A percentile compares a stretch with the other conserved stretches of the same genome.
Conservation (phyloP, 1,140 invertebrate species). For the Diprion similis region DNA sequence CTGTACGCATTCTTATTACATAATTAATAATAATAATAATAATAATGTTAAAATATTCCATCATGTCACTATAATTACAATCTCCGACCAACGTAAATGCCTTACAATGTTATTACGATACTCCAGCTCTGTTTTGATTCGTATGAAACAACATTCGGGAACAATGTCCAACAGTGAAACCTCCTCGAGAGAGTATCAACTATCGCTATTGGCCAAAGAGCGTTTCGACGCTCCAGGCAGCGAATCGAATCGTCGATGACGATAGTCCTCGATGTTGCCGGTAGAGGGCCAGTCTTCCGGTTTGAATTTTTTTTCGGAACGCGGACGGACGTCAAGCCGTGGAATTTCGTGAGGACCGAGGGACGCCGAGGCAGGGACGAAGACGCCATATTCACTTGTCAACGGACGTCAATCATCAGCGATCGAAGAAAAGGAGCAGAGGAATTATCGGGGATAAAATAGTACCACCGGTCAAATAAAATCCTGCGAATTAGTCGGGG, state of each 20-base stretch:
- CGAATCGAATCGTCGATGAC: neutral
- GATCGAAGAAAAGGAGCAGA: slow-evolving; percentile 18
- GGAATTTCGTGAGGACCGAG: slow-evolving; percentile 24
- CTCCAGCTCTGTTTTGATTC: too few relatives aligned
- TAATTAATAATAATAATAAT: too few relatives aligned
- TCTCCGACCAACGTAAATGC: too few relatives aligned
- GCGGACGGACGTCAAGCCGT: too few relatives aligned
- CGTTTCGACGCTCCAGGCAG: neutral
- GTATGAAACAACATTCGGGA: too few relatives aligned
- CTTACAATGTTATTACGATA: too few relatives aligned
- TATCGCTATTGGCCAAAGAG: neutral
- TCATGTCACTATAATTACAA: too few relatives aligned
- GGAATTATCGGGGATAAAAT: neutral
- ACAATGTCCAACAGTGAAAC: too few relatives aligned
- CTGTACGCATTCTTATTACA: too few relatives aligned
- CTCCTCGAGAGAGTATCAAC: neutral
- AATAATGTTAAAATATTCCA: too few relatives aligned
- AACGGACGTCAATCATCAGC: slow-evolving; percentile 45
- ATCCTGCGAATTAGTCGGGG: too few relatives aligned
- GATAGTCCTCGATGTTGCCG: neutral
- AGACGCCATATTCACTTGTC: slow-evolving; percentile 49
- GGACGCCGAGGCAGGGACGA: slow-evolving; percentile 38
- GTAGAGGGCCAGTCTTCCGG: neutral
- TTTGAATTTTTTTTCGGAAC: neutral
- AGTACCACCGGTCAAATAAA: neutral